These are phyloP conservation scores for Habrosyne pyritoides DNA, from an alignment of 2,888 invertebrate genomes.

Conservation along the genomic window DNA sequence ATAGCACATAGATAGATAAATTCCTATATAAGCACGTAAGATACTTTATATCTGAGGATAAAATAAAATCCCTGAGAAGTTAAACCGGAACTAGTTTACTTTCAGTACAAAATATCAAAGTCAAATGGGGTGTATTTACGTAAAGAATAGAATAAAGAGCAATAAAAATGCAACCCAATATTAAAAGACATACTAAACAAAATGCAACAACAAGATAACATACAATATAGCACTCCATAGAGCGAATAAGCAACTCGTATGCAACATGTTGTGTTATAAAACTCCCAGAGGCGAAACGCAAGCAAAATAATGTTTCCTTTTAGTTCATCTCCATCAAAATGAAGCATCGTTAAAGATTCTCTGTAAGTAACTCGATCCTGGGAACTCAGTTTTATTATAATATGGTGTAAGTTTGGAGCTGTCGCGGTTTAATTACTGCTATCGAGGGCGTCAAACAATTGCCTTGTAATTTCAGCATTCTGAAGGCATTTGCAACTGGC, in stretches of 20 bases:
- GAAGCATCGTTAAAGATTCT: conserved; percentile 45
- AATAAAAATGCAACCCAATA: background rate
- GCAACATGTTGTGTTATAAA: conserved; percentile 1
- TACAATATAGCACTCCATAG: background rate
- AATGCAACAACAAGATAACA: background rate
- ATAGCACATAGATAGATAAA: no score
- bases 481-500: no score
- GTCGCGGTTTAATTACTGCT: conserved; percentile 2
- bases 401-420: conserved; percentile 18
- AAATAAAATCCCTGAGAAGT: no score
- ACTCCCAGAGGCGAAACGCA: background rate
- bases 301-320: conserved; percentile 1
- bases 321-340: conserved; percentile 30
- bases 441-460: no score
- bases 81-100: no score
- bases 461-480: no score
- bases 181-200: background rate
- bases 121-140: no score
- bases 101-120: no score
- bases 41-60: no score
- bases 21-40: no score
- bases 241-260: background rate
- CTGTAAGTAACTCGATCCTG: conserved; percentile 40
- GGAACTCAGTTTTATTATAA: conserved; percentile 29
- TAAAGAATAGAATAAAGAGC: no score